A percentile compares a stretch with the other conserved stretches of the same genome.
Evolutionary conservation across 2,113 vertebrate genomes (phyloP).

Genomic region (Zapus hudsonius): DNA sequence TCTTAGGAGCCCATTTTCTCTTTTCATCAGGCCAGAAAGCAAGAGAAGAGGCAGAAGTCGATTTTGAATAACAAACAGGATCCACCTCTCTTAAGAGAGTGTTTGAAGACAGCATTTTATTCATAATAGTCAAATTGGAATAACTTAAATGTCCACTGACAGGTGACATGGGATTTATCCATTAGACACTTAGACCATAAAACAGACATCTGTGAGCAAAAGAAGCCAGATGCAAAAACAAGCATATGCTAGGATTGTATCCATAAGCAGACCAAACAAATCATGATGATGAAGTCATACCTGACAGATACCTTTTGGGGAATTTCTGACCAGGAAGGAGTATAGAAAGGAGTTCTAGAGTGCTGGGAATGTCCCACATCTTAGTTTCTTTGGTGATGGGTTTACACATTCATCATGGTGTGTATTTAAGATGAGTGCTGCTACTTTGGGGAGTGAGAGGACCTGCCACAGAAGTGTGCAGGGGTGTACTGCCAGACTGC

Average conservation of each 20-base stretch:
- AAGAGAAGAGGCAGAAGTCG: not conserved
- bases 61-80: conserved; percentile 6
- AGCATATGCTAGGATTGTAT: not conserved
- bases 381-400: not conserved
- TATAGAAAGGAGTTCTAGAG: not conserved
- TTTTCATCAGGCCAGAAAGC: not conserved
- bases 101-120: not conserved
- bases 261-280: not conserved
- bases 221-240: not conserved
- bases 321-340: not conserved
- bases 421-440: not conserved
- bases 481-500: not conserved
- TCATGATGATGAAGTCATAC: not conserved
- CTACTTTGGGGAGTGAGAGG: fast-evolving
- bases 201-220: not conserved
- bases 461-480: not conserved
- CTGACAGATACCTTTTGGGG: not conserved
- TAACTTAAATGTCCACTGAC: not conserved
- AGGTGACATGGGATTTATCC: not conserved
- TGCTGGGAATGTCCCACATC: not conserved
- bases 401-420: not conserved
- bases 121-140: not conserved
- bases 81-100: not conserved
- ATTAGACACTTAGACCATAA: not conserved
- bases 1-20: not conserved